A percentile compares a stretch with the other conserved stretches of the same genome.
Evolutionary conservation across 2,113 vertebrate genomes (phyloP).

Genomic region (Chroicocephalus ridibundus): DNA sequence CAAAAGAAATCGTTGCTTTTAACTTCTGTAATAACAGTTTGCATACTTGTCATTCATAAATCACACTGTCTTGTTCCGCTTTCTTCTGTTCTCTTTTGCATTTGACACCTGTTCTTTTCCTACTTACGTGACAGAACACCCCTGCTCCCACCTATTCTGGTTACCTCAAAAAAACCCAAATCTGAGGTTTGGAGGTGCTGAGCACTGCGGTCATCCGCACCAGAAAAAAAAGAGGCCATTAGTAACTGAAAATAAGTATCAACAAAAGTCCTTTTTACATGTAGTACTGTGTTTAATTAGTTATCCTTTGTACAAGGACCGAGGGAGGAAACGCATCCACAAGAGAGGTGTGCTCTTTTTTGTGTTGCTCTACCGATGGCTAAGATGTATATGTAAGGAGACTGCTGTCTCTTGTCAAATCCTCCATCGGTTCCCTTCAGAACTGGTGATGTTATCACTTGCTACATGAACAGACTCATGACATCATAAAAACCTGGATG

Average conservation of each 20-base stretch:
- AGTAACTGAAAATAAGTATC: neutral
- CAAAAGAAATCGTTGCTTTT: neutral
- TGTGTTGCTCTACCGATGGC: neutral
- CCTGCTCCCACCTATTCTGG: neutral
- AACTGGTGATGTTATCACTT: neutral
- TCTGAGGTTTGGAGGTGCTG: neutral
- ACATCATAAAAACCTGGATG: neutral
- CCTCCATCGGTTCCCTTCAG: neutral
- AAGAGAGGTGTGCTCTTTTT: neutral
- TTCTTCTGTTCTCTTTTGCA: neutral
- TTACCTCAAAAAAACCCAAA: neutral
- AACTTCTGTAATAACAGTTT: conserved; percentile 16
- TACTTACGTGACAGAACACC: neutral
- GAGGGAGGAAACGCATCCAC: neutral
- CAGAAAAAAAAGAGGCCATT: neutral
- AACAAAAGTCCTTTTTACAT: neutral
- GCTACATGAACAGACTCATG: neutral
- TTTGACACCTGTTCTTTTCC: neutral
- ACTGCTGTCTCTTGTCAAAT: neutral
- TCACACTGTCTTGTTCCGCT: neutral
- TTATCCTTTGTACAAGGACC: neutral
- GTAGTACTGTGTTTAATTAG: neutral
- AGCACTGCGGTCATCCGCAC: neutral
- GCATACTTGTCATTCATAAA: conserved; percentile 39
- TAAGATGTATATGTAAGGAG: neutral